Base-by-base conservation (phyloP, 2,888 invertebrate genomes). In the Drosophila diplacantha region DNA sequence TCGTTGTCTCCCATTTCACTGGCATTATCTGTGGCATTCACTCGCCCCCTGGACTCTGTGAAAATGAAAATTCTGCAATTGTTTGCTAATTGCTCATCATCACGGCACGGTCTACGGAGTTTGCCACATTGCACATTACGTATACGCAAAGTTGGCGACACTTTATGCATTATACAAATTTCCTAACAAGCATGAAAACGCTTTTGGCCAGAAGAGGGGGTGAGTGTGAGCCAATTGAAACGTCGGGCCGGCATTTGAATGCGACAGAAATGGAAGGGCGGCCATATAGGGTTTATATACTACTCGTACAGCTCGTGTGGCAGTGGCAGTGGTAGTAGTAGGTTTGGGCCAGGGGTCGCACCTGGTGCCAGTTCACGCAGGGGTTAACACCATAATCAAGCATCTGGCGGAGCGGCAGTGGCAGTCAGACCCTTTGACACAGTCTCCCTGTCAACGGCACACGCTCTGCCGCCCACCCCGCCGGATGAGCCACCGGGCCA, bases 321-420 rank as follows among this genome's bases (percentile, higher is more conserved):
- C 26, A 26, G 26, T 9, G 9, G 16, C 1, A 11, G 16, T 24
- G n/a, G 53, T 12, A 29, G 20, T 31, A 11, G 12, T 14, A 20
- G 39, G 26, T 44, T 31, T 16, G 57, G 56, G 34, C n/a, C 34
- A 16, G 63, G 61, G 61, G 61, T 62, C 69, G 53, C 62, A 79
- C 81, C 83, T 81, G 75, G 75, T 52, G 65, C 81, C 71, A 73
- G 77, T 81, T 81, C 79, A 74, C 46, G 44, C 52, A 51, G 62
- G 72, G 81, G 79, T 76, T 81, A 79, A 76, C 80, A 72, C 82
- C 74, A 83, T 81, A 80, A 80, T 83, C 84, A 83, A 73, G 74
- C 76, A 56, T 60, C 60, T 53, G 69, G 61, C 63, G 52, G 59
- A 53, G 53, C 54, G 63, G 57, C 50, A 70, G 56, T 29, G 63